Percentiles rank a stretch among this genome's conserved stretches.
phyloP scores from a whole-genome alignment of 2,888 invertebrate species.

The Julus scandinavius region DNA sequence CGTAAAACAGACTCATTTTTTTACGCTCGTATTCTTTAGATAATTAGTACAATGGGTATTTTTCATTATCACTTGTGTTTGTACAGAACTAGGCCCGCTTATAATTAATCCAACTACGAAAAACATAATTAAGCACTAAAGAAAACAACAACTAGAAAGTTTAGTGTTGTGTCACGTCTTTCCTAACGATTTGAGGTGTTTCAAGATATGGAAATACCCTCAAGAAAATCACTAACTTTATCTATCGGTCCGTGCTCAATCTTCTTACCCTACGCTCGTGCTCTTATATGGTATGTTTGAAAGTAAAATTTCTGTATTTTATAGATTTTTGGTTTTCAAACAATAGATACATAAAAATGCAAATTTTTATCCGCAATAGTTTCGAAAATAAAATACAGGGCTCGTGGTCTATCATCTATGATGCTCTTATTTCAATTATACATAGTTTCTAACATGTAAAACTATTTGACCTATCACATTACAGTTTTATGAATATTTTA shows the following conservation, averaged over 20 bases:
- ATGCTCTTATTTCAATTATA: neutral
- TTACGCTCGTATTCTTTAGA: neutral
- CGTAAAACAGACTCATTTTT: neutral
- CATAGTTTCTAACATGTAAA: too few relatives aligned
- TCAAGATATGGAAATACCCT: neutral
- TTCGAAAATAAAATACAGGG: neutral
- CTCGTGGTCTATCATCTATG: too few relatives aligned
- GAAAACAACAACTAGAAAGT: neutral
- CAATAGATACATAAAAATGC: neutral
- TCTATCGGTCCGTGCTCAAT: neutral
- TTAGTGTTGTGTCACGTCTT: conserved; percentile 35
- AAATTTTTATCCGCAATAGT: neutral
- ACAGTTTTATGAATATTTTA: too few relatives aligned
- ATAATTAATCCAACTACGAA: conserved; percentile 13
- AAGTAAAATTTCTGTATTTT: neutral
- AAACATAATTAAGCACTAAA: neutral
- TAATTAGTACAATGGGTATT: conserved; percentile 2
- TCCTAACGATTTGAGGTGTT: conserved; percentile 3
- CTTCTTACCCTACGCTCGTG: neutral
- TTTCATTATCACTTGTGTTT: conserved; percentile 31
- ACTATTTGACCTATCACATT: too few relatives aligned
- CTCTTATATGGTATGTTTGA: neutral
- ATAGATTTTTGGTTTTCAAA: neutral
- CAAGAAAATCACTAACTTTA: neutral
- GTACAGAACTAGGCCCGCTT: conserved; percentile 16